These are phyloP conservation scores for Halisarca cf. caerulea DNA, from an alignment of 37 sponge, comb jelly and placozoan genomes.

Conservation along the genomic window DNA sequence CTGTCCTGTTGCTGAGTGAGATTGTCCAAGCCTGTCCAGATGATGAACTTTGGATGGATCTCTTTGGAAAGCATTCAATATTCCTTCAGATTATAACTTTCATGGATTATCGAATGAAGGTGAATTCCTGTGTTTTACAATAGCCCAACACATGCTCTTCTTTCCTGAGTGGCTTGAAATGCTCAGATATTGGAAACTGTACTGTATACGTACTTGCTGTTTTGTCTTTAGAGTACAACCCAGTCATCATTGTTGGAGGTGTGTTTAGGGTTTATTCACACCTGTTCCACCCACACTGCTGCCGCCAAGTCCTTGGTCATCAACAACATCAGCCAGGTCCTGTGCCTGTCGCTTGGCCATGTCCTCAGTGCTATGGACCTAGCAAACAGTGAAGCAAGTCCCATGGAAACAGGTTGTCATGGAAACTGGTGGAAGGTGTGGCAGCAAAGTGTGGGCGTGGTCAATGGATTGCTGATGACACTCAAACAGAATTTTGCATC, in stretches of 20 bases:
- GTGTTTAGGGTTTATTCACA: not conserved
- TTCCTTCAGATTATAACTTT: constrained; percentile 6
- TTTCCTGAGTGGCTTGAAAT: no score
- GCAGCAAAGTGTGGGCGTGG: constrained; percentile 45
- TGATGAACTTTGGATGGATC: constrained; percentile 22
- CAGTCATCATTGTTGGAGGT: constrained; percentile 9
- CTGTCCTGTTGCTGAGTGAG: constrained; percentile 53
- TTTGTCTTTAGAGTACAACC: not conserved
- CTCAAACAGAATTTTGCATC: constrained; percentile 38
- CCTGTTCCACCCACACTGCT: constrained; percentile 1
- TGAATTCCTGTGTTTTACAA: no score
- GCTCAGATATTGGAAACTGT: no score
- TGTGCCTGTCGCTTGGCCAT: constrained; percentile 46
- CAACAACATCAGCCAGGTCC: constrained; percentile 28
- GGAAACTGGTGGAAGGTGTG: constrained; percentile 42
- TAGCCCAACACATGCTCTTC: no score
- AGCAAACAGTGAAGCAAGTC: not conserved
- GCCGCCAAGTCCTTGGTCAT: constrained; percentile 51
- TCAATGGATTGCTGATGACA: constrained; percentile 33
- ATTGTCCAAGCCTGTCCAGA: constrained; percentile 11
- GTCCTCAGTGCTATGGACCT: constrained; percentile 16
- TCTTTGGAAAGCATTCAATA: constrained; percentile 43
- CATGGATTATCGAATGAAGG: not conserved
- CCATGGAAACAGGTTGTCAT: constrained; percentile 27
- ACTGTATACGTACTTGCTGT: not conserved